These are phyloP conservation scores for Falcunculus frontatus DNA, from an alignment of 2,113 vertebrate species.

Conservation along the genomic window DNA sequence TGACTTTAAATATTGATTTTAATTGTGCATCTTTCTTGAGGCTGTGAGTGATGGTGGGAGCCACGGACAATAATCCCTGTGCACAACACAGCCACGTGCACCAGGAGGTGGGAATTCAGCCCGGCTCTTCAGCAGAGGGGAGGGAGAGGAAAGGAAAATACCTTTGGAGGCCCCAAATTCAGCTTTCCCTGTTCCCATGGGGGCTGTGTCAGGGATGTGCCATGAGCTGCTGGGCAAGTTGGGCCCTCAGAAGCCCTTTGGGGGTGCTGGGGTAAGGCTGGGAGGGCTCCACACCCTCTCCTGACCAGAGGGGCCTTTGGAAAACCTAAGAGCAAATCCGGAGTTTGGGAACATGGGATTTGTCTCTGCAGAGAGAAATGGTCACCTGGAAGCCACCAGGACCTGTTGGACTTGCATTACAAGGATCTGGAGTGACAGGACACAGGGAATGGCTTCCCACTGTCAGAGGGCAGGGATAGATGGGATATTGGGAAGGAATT, in stretches of 20 bases:
- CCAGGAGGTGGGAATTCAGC: neutral
- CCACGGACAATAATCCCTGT: accelerated
- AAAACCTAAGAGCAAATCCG: neutral
- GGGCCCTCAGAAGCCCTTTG: neutral
- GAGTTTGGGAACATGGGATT: neutral
- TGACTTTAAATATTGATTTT: constrained; percentile 28
- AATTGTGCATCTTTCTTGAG: neutral
- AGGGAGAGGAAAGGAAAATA: neutral
- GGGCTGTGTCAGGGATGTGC: neutral
- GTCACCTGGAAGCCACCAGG: neutral
- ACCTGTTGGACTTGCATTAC: neutral
- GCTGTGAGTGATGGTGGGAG: neutral
- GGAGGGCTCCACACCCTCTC: neutral
- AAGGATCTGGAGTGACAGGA: neutral
- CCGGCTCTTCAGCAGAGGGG: neutral
- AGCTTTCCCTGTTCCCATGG: neutral
- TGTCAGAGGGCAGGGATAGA: neutral
- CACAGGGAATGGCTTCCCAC: neutral
- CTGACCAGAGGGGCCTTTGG: neutral
- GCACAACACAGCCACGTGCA: neutral
- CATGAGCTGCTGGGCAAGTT: neutral
- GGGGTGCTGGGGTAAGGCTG: neutral
- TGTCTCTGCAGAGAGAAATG: neutral
- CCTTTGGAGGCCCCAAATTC: neutral
- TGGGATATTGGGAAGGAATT: neutral